phyloP scores from a whole-genome alignment of 2,113 vertebrate genomes.

The Todiramphus saurophagus region DNA sequence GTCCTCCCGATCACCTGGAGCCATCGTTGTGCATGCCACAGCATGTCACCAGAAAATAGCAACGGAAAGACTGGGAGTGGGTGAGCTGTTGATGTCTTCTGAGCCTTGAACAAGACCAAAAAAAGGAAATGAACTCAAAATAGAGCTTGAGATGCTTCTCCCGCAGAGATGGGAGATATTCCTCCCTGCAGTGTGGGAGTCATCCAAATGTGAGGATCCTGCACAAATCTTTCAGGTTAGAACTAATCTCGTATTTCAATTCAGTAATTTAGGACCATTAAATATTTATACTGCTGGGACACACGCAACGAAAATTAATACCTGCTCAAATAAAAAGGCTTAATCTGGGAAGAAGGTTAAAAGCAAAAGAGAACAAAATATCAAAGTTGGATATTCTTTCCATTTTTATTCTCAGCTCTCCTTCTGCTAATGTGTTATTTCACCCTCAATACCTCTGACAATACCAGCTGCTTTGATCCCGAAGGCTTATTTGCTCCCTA shows the following conservation, averaged over 20 bases:
- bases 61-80: neutral
- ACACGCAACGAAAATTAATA: constrained; percentile 56
- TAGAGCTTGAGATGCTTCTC: constrained; percentile 42
- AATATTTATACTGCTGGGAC: constrained; percentile 57
- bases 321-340: constrained; percentile 54
- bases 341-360: constrained; percentile 22
- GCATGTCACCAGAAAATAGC: constrained; percentile 23
- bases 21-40: constrained; percentile 10
- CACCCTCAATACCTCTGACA: neutral
- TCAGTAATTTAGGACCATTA: constrained; percentile 38
- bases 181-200: neutral
- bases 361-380: constrained; percentile 39
- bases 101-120: neutral
- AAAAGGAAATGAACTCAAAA: constrained; percentile 42
- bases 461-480: constrained; percentile 60
- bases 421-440: constrained; percentile 17
- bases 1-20: constrained; percentile 24
- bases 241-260: neutral
- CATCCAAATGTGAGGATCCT: neutral
- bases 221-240: neutral
- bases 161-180: neutral
- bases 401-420: neutral
- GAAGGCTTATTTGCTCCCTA: constrained; percentile 41
- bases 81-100: constrained; percentile 41
- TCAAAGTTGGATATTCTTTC: constrained; percentile 29